Conservation (phyloP, 2,888 invertebrate genomes). For the Branchellion lobata region DNA sequence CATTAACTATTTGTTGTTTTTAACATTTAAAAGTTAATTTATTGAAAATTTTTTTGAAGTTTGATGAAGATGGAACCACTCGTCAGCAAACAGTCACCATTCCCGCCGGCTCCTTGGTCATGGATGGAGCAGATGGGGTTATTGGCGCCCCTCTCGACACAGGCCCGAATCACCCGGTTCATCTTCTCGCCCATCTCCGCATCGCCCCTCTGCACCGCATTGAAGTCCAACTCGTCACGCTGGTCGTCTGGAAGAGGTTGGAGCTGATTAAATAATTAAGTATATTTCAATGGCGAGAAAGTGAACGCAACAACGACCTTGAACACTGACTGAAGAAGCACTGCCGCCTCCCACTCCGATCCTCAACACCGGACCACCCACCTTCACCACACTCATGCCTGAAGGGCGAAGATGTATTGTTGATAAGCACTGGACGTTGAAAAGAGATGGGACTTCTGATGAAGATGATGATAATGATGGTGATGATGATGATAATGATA, state of each 20-base stretch:
- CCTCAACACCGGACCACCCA: constrained; percentile 94
- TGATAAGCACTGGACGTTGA: background rate
- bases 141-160: constrained; percentile 76
- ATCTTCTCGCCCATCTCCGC: constrained; percentile 98
- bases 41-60: too few species aligned
- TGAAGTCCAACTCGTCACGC: constrained; percentile 79
- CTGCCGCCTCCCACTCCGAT: constrained; percentile 99
- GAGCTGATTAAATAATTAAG: constrained; percentile 63
- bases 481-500: background rate
- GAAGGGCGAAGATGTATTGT: constrained; percentile 24
- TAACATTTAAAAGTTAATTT: too few species aligned
- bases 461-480: background rate
- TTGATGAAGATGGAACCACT: too few species aligned
- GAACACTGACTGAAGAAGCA: constrained; percentile 82
- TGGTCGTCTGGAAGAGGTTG: constrained; percentile 88
- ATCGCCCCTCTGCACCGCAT: constrained; percentile 92
- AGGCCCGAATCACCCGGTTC: constrained; percentile 87
- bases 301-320: constrained; percentile 14
- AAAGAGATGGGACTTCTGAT: background rate
- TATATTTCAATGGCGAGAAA: background rate
- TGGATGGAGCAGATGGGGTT: constrained; percentile 92
- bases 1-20: too few species aligned
- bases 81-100: too few species aligned
- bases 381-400: constrained; percentile 88
- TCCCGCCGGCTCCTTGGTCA: constrained; percentile 97